Evolutionary conservation across 2,113 vertebrate species (phyloP).

Genomic region (Elanoides forficatus): DNA sequence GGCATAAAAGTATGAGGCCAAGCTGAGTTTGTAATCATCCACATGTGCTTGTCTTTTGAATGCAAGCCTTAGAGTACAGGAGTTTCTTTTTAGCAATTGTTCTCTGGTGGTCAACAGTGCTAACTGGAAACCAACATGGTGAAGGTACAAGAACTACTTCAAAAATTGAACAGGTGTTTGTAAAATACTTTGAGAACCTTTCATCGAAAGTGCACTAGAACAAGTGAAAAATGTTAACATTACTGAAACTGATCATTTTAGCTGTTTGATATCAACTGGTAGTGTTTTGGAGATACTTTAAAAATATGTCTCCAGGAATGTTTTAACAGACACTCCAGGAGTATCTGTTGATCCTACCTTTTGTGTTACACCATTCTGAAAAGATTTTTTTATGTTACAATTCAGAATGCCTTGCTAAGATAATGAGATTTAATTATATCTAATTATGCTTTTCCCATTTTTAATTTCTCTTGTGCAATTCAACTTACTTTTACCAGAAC

Average conservation of each 20-base stretch:
- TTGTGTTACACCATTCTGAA: background rate
- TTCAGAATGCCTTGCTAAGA: background rate
- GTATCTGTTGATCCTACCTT: background rate
- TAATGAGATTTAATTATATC: background rate
- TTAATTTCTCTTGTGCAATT: background rate
- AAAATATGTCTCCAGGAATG: background rate
- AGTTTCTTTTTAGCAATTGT: background rate
- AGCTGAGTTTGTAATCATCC: background rate
- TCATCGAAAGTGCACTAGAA: background rate
- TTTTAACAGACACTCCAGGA: background rate
- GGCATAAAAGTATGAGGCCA: background rate
- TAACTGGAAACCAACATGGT: background rate
- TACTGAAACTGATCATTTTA: background rate
- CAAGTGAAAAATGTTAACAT: background rate
- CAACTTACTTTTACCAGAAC: background rate
- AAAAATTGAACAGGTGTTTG: background rate
- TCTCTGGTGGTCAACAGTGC: background rate
- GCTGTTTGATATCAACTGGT: background rate
- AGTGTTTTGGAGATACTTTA: background rate
- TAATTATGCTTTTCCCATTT: background rate
- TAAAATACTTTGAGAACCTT: background rate
- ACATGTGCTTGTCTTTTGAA: background rate
- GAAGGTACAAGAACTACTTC: background rate
- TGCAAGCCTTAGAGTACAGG: background rate
- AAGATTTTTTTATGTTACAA: background rate